Percentiles rank a stretch among this genome's conserved stretches.
phyloP scores from a whole-genome alignment of 2,888 invertebrate genomes.

The Conops quadrifasciatus region DNA sequence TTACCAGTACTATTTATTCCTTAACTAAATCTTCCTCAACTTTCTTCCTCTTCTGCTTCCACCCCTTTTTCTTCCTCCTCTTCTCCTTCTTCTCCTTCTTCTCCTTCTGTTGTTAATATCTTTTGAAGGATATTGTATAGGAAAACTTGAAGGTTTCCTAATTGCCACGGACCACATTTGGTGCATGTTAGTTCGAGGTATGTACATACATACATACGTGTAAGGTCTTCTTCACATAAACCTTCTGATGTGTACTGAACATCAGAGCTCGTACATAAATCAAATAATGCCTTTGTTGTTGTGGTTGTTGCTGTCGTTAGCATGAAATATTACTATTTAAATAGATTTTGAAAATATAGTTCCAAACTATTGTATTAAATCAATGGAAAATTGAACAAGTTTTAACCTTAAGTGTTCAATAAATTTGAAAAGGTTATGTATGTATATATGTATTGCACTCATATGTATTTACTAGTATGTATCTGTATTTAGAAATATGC shows the following conservation, averaged over 20 bases:
- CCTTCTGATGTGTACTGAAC: neutral
- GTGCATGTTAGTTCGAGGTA: slow-evolving; percentile 32
- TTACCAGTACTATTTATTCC: too few relatives aligned
- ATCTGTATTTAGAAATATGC: too few relatives aligned
- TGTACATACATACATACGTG: too few relatives aligned
- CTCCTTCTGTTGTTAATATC: neutral
- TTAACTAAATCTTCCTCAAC: too few relatives aligned
- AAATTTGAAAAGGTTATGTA: neutral
- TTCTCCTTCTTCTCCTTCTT: neutral
- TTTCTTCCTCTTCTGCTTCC: neutral
- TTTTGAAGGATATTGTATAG: neutral
- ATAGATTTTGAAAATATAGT: slow-evolving; percentile 8
- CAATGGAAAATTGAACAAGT: neutral
- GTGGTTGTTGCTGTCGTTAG: slow-evolving; percentile 15
- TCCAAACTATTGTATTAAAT: neutral
- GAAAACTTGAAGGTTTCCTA: slow-evolving; percentile 44
- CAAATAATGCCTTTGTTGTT: slow-evolving; percentile 26
- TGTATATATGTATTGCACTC: too few relatives aligned
- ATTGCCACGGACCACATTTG: slow-evolving; percentile 48
- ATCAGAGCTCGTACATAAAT: neutral
- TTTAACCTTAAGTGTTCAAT: neutral
- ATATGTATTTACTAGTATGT: too few relatives aligned
- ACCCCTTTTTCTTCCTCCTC: slow-evolving; percentile 1
- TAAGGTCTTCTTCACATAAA: too few relatives aligned
- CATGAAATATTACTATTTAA: neutral